phyloP scores from a whole-genome alignment of 2,113 vertebrate genomes.

The Corydoras sp. region DNA sequence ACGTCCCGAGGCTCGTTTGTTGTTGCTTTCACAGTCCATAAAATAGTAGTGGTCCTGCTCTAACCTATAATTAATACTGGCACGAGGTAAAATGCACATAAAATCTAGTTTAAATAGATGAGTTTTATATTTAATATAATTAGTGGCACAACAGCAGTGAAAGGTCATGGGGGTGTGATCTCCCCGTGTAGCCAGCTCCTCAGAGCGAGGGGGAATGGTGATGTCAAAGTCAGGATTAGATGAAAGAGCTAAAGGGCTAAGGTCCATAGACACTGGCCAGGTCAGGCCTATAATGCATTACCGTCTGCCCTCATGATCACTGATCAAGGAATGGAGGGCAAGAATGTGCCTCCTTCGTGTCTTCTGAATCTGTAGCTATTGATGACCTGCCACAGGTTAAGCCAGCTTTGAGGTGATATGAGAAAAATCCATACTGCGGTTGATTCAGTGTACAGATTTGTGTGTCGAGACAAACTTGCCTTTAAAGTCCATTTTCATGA shows the following conservation, averaged over 20 bases:
- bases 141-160: too few relatives aligned
- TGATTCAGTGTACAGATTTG: not conserved
- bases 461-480: conserved; percentile 10
- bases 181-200: conserved; percentile 22
- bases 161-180: too few relatives aligned
- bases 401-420: not conserved
- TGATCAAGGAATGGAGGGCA: conserved; percentile 47
- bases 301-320: conserved; percentile 21
- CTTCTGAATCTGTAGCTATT: conserved; percentile 1
- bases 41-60: conserved; percentile 51
- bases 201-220: conserved; percentile 50
- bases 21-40: conserved; percentile 62
- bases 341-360: conserved; percentile 25
- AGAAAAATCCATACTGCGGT: not conserved
- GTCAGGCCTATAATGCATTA: conserved; percentile 32
- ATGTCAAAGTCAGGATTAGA: conserved; percentile 57
- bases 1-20: conserved; percentile 63
- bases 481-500: not conserved
- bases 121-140: too few relatives aligned
- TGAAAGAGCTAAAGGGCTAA: conserved; percentile 60
- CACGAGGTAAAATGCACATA: not conserved
- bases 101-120: too few relatives aligned
- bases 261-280: conserved; percentile 47
- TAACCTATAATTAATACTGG: conserved; percentile 55
- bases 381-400: conserved; percentile 5